Percentiles rank a stretch among this genome's conserved stretches.
These are phyloP conservation scores for Eulithis testata DNA, from an alignment of 2,888 invertebrate genomes.

Conservation along the genomic window DNA sequence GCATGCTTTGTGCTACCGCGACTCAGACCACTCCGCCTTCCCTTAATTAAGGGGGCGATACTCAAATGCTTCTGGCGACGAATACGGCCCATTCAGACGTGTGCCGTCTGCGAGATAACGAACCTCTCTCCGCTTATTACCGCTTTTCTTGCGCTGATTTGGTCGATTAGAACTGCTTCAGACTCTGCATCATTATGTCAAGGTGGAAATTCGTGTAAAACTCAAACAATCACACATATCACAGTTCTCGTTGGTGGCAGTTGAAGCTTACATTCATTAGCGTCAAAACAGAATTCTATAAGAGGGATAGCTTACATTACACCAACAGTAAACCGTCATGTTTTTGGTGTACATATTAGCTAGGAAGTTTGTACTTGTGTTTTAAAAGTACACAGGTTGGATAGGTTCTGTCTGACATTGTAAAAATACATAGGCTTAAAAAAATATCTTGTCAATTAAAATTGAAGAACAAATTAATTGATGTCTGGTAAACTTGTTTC, in stretches of 20 bases:
- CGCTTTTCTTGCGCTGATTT: conserved; percentile 53
- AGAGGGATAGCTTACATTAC: no score
- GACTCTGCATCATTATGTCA: conserved; percentile 15
- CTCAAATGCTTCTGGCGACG: conserved; percentile 67
- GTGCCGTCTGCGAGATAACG: conserved; percentile 75
- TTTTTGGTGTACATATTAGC: no score
- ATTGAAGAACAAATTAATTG: conserved; percentile 1
- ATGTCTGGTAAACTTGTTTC: neutral
- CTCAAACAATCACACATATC: neutral
- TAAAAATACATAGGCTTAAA: neutral
- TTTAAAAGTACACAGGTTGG: no score
- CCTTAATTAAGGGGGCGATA: conserved; percentile 80
- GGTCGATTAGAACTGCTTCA: conserved; percentile 9
- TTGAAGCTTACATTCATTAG: conserved; percentile 1
- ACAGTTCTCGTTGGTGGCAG: neutral
- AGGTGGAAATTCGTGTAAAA: conserved; percentile 2
- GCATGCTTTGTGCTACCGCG: conserved; percentile 55
- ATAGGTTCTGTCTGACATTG: no score
- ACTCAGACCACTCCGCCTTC: conserved; percentile 73
- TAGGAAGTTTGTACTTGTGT: no score
- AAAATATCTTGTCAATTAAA: conserved; percentile 1
- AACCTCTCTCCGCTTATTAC: conserved; percentile 76
- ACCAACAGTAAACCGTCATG: no score
- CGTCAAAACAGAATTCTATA: neutral
- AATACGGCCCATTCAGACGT: conserved; percentile 72